Conservation (phyloP, 2,888 invertebrate species). For the Deilephila porcellus region DNA sequence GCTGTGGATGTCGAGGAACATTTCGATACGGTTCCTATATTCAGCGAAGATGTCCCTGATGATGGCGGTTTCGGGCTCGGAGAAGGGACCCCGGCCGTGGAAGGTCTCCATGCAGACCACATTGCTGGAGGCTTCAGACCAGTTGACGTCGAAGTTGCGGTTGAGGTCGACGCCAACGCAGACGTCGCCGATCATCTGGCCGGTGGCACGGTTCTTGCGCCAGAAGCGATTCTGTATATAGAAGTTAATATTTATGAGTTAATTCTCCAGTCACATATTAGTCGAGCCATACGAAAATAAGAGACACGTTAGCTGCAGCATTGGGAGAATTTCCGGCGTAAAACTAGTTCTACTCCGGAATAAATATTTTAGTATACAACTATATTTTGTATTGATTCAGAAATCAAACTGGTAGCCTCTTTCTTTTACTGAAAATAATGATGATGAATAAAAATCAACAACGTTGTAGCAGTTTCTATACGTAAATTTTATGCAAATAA, state of each 20-base stretch:
- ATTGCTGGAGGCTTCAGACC: constrained; percentile 81
- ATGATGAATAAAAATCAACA: no score
- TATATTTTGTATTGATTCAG: no score
- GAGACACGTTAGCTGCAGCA: no score
- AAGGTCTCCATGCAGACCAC: constrained; percentile 85
- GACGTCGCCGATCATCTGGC: constrained; percentile 45
- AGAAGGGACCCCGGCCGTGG: constrained; percentile 85
- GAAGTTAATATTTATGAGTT: constrained; percentile 21
- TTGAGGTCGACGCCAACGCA: constrained; percentile 90
- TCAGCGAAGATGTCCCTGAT: constrained; percentile 83
- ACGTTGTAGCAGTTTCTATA: no score
- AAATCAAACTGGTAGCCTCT: no score
- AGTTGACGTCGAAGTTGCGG: constrained; percentile 88
- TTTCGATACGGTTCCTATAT: constrained; percentile 76
- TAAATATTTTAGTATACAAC: no score
- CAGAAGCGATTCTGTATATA: constrained; percentile 83
- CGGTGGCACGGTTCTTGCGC: constrained; percentile 86
- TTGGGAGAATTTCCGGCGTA: no score
- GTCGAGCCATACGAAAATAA: neutral
- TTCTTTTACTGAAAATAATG: no score
- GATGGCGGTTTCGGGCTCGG: constrained; percentile 86
- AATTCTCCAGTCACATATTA: neutral
- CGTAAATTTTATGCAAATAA: no score
- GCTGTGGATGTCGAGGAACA: constrained; percentile 90
- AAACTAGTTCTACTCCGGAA: no score